Evolutionary conservation across 2,797 vertebrate genomes (phyloP), one percentile per base, ranked within the genome.

Genomic region (Trematomus bernacchii): DNA sequence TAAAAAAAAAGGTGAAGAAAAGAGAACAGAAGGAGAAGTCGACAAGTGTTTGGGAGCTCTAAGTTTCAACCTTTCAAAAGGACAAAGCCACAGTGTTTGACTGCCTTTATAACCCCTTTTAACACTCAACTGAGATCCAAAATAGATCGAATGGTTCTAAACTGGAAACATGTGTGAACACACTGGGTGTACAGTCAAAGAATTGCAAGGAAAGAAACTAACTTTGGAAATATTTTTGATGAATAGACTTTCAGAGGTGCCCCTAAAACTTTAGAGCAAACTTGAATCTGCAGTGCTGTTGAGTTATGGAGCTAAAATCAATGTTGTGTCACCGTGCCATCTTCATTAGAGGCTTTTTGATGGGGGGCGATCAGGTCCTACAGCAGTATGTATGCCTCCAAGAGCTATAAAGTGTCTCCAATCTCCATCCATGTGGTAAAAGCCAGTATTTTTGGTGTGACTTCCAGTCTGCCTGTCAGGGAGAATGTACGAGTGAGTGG

Each of bases 351-450:
- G 72, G 33, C 47, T 84, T 79, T 85, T 85, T 90, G 86, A 92
- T 82, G 19, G 82, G 4, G 33, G 80, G 88, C 77, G 83, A 82
- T 79, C 58, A 43, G 73, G 62, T 84, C 72, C 63, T 71, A 83
- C 66, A 71, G 60, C 65, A 80, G 57, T 69, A 65, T 21, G 30
- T 57, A 54, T 46, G 58, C 46, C 61, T 71, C 61, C 72, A 68
- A 40, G 57, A 43, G 80, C 90, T 66, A 90, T 94, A 88, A 93
- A 71, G 62, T 84, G 85, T 68, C 82, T 83, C 79, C 87, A 86
- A 88, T 91, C 90, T 91, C 90, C 68, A 47, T 83, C 57, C 58
- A 42, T 73, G 82, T 60, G 86, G 74, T 82, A 69, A 75, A 89
- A 91, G 86, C 66, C 69, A 52, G 69, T 74, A 66, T 77, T 83